A percentile compares a stretch with the other conserved stretches of the same genome.
Conservation (phyloP, 2,888 invertebrate species). For the Mythimna vitellina region DNA sequence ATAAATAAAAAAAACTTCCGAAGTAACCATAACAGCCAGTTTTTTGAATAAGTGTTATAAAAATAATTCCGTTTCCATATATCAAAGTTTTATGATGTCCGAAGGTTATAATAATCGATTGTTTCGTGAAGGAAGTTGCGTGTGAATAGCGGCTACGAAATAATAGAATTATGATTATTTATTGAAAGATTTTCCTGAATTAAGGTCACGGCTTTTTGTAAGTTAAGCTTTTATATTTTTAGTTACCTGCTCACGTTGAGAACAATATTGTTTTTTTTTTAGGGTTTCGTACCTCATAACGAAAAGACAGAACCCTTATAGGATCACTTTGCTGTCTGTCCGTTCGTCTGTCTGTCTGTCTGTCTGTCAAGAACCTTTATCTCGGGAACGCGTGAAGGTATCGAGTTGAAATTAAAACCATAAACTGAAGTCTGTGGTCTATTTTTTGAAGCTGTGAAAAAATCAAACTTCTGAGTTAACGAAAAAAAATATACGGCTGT, state of each 20-base stretch:
- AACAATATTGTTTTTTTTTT: background rate
- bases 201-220: conserved; percentile 9
- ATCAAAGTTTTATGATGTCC: background rate
- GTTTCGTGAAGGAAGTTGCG: conserved; percentile 29
- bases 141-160: conserved; percentile 16
- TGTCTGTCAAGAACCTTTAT: too few species aligned
- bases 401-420: too few species aligned
- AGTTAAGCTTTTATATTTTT: background rate
- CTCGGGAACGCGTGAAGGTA: too few species aligned
- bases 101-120: conserved; percentile 31
- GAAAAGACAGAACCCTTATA: too few species aligned
- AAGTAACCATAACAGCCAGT: background rate
- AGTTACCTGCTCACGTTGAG: background rate
- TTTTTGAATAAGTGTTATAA: background rate
- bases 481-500: too few species aligned
- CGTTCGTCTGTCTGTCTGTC: too few species aligned
- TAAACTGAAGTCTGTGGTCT: too few species aligned
- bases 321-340: too few species aligned
- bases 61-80: background rate
- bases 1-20: background rate
- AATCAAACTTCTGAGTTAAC: too few species aligned
- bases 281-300: too few species aligned
- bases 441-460: too few species aligned
- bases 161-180: conserved; percentile 40
- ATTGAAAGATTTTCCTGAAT: conserved; percentile 26